Evolutionary conservation across 2,797 vertebrate species (phyloP), one percentile per base, ranked within the genome.

Genomic region (Champsocephalus esox): DNA sequence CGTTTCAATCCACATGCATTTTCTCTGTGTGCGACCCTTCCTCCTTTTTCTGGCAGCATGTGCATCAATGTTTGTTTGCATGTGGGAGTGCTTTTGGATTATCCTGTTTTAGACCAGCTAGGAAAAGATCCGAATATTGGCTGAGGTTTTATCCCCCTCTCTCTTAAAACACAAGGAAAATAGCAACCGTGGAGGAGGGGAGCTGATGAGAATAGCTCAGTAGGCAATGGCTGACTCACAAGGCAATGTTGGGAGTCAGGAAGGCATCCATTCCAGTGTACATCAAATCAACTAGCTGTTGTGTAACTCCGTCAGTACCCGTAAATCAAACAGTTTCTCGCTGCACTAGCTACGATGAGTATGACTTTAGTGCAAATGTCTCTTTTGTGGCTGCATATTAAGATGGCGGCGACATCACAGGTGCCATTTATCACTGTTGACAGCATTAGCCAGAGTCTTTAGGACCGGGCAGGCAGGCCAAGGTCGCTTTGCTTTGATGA

Each of bases 191-290:
- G 89, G 88, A 91, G 93, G 90, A 90, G 90, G 89, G 83, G 85
- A 92, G 85, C 78, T 51, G 87, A 93, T 92, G 83, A 92, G 94
- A 95, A 95, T 94, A 94, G 92, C 93, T 92, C 88, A 79, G 88
- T 91, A 92, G 93, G 92, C 91, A 94, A 90, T 78, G 80, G 86
- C 91, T 92, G 90, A 93, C 89, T 95, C 92, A 95, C 89, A 89
- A 89, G 88, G 90, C 89, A 75, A 79, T 2, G 87, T 85, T 84
- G 81, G 89, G 89, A 86, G 86, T 84, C 85, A 86, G 82, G 69
- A 82, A 79, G 80, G 78, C 87, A 82, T 91, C 89, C 84, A 80
- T 88, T 82, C 79, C 85, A 62, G 81, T 75, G 59, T 67, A 72
- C 82, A 88, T 90, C 88, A 88, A 81, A 84, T 87, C 84, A 81